Conservation (phyloP, 30 jellyfish, hydroid and myxozoan species). For the Morbakka virulenta region DNA sequence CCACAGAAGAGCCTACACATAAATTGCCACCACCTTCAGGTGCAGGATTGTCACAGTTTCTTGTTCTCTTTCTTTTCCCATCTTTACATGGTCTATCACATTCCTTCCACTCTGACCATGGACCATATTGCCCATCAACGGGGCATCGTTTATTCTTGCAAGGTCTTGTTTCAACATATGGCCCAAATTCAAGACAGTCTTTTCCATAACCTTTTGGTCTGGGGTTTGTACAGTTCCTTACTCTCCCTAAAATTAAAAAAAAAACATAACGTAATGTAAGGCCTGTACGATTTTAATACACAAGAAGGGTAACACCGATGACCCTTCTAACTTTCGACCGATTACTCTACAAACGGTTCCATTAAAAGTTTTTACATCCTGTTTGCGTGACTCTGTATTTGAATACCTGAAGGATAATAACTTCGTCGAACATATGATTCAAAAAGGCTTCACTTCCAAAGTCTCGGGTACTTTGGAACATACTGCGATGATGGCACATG, state of each 20-base stretch:
- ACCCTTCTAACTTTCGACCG: too few relatives aligned
- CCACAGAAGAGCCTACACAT: constrained; percentile 30
- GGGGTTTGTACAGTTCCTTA: constrained; percentile 78
- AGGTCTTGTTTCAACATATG: constrained; percentile 43
- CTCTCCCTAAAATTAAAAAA: constrained; percentile 40
- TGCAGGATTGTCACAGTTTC: constrained; percentile 72
- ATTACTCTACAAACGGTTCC: too few relatives aligned
- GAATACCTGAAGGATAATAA: too few relatives aligned
- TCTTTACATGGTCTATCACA: constrained; percentile 65
- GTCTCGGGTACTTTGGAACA: too few relatives aligned
- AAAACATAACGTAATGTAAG: too few relatives aligned
- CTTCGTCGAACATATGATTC: too few relatives aligned
- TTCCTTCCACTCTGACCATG: constrained; percentile 71
- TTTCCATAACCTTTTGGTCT: constrained; percentile 64
- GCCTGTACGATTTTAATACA: too few relatives aligned
- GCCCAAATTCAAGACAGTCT: constrained; percentile 53
- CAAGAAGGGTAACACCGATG: too few relatives aligned
- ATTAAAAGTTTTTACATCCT: too few relatives aligned
- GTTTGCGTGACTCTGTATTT: too few relatives aligned
- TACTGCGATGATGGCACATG: too few relatives aligned
- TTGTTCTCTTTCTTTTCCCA: constrained; percentile 53
- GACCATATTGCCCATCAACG: constrained; percentile 58
- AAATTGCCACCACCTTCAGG: constrained; percentile 56
- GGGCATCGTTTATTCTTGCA: constrained; percentile 51
- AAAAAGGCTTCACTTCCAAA: too few relatives aligned